These are phyloP conservation scores for Pocota personata DNA, from an alignment of 2,888 invertebrate genomes.

Conservation along the genomic window DNA sequence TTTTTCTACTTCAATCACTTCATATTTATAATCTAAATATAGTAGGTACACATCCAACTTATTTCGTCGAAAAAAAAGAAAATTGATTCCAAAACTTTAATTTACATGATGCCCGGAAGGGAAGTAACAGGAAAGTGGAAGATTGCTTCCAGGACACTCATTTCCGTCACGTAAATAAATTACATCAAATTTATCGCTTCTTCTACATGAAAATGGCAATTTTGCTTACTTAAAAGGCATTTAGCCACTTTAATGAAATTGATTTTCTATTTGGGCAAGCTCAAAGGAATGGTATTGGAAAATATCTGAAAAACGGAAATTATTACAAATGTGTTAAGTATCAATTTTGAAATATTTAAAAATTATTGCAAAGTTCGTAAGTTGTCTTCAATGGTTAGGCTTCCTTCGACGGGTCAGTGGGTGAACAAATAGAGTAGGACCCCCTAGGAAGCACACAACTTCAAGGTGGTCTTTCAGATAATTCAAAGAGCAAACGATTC, in stretches of 20 bases:
- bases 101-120: background rate
- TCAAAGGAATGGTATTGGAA: background rate
- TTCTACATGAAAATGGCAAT: background rate
- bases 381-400: background rate
- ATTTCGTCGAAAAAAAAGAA: background rate
- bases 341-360: background rate
- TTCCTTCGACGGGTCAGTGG: background rate
- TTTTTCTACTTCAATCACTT: background rate
- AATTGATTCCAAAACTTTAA: background rate
- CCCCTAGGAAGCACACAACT: background rate
- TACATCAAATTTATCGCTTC: background rate
- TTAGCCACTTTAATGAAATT: background rate
- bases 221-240: background rate
- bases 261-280: background rate
- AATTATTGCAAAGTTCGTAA: background rate
- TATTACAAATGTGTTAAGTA: background rate
- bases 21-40: background rate
- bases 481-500: background rate
- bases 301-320: background rate
- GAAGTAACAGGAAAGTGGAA: background rate
- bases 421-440: background rate
- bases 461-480: background rate
- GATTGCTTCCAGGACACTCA: background rate
- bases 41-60: background rate
- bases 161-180: background rate